Conservation (phyloP, 2,113 vertebrate genomes). For the Anarhynchus alexandrinus region DNA sequence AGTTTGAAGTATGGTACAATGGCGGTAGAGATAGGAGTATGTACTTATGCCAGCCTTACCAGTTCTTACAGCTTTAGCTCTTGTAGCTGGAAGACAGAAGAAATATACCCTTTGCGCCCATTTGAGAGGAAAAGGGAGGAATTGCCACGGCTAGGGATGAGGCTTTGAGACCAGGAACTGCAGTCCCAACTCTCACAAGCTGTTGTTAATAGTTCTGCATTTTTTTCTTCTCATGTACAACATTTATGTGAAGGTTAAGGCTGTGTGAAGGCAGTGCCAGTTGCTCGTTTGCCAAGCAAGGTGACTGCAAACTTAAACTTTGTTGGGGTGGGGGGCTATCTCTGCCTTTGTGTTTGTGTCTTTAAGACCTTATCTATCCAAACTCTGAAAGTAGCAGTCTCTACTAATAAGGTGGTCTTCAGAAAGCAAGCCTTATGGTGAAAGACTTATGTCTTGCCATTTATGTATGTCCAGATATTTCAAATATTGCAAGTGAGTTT, state of each 20-base stretch:
- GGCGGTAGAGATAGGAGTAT: neutral
- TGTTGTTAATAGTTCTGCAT: neutral
- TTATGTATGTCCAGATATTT: neutral
- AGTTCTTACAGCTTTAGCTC: neutral
- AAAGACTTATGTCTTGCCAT: neutral
- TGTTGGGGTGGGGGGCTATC: fast-evolving
- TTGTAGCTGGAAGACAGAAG: neutral
- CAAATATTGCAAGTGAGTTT: neutral
- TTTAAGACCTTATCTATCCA: neutral
- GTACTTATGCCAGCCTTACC: neutral
- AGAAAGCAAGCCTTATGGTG: neutral
- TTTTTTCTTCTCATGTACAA: neutral
- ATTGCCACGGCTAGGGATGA: neutral
- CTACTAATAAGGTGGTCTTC: neutral
- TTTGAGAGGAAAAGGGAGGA: neutral
- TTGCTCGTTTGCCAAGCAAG: neutral
- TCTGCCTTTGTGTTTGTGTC: neutral
- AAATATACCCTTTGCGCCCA: neutral
- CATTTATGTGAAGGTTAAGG: neutral
- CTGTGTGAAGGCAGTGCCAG: neutral
- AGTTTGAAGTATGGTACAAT: conserved; percentile 11
- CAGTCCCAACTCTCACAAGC: neutral
- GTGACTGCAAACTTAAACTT: neutral
- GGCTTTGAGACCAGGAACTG: neutral
- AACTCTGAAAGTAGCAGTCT: neutral